A percentile compares a stretch with the other conserved stretches of the same genome.
These are phyloP conservation scores for Hymenopus coronatus DNA, from an alignment of 2,888 invertebrate species.

Conservation along the genomic window DNA sequence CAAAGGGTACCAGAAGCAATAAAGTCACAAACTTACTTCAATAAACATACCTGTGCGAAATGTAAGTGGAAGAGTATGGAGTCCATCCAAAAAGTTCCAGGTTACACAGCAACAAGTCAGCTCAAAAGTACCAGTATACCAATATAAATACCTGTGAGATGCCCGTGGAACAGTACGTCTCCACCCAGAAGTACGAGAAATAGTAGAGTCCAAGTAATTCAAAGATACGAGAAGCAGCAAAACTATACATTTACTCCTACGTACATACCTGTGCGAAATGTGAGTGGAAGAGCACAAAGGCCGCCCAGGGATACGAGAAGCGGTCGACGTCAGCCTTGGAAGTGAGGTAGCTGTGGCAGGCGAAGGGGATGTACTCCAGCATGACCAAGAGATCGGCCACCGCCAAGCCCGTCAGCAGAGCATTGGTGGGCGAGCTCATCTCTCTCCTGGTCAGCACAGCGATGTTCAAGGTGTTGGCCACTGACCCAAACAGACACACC, in stretches of 20 bases:
- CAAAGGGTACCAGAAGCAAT: too few species aligned
- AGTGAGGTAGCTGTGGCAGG: conserved; percentile 64
- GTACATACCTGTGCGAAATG: conserved; percentile 62
- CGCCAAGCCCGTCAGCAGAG: conserved; percentile 79
- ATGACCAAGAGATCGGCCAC: conserved; percentile 88
- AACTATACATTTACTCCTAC: not conserved
- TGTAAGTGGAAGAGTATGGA: too few species aligned
- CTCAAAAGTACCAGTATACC: too few species aligned
- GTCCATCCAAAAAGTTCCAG: too few species aligned
- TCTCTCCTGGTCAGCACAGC: conserved; percentile 80
- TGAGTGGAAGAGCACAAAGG: conserved; percentile 74
- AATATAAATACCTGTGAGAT: too few species aligned
- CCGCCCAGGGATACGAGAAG: conserved; percentile 70
- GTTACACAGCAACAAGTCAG: too few species aligned
- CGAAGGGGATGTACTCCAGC: conserved; percentile 79
- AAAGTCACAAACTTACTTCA: too few species aligned
- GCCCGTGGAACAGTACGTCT: too few species aligned
- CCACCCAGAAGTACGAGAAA: too few species aligned
- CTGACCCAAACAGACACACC: conserved; percentile 82
- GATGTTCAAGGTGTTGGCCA: conserved; percentile 84
- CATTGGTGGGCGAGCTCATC: conserved; percentile 81
- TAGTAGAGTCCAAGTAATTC: too few species aligned
- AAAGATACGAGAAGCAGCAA: not conserved
- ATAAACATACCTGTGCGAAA: too few species aligned
- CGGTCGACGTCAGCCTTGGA: conserved; percentile 48